Base-by-base conservation (phyloP, 2,888 invertebrate species). In the Archips crataeganus region DNA sequence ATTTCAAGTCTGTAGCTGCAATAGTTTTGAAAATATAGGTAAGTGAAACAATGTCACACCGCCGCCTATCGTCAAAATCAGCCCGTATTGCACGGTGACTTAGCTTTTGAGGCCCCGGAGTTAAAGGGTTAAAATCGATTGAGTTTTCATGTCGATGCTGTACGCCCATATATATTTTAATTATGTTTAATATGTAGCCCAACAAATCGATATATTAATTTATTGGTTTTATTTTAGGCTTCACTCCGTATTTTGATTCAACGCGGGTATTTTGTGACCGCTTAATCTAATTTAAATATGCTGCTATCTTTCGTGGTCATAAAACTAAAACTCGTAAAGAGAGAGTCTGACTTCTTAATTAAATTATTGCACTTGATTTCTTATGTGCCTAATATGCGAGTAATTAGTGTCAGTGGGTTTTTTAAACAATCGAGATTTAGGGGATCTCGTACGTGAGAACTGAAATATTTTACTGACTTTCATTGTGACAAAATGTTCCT, bases 321-420 rank as follows among this genome's bases (percentile, higher is more conserved):
- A 36, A 45, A 49, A n/a, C 61, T 45, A 47, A 34, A 39, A 67
- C 45, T 54, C 51, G 54, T 32, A 10, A n/a, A 67, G 63, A 59
- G 32, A 73, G 45, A 36, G 68, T 32, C 34, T 9, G 9, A 11
- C n/a, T 49, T 70, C 23, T 60, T 60, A 15, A 73, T 61, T 70
- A 65, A 69, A 54, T 45, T 65, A 70, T 59, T 68, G 63, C 68
- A 64, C 57, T 62, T 23, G 32, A 34, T 60, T 36, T 70, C 51
- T 67, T 57, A 57, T 66, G 39, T 51, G 47, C 15, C 13, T 54
- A 74, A 74, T 74, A 64, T 66, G 23, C 36, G 39, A n/a, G 3
- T 45, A 70, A 74, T 74, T 74, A 65, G 68, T 64, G 74, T 70
- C 61, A 74, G 70, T 74, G 36, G 69, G 65, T 74, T 36, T 54